Base-by-base conservation (phyloP, 2,888 invertebrate species). In the Strigamia transsilvanica region DNA sequence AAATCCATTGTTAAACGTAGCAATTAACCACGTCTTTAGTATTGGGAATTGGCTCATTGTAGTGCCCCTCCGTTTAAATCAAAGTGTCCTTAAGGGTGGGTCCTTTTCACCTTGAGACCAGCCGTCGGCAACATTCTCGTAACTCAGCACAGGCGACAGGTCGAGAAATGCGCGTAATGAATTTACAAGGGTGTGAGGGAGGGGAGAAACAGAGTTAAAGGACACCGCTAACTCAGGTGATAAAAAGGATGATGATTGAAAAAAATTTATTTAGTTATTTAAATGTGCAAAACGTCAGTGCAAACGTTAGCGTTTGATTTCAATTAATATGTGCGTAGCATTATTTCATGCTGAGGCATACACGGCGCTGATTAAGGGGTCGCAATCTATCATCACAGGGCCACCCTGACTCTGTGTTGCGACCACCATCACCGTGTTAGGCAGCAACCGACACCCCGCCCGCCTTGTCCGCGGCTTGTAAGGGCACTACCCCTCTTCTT, bases 1-100 rank as follows among this genome's bases (percentile, higher is more conserved):
- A 85, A 80, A 51, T 77, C 34, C 21, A 77, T 32, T 23, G 51
- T 51, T 51, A 51, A 51, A 51, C 51, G n/a, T n/a, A 51, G 51
- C 51, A 51, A 51, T 51, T 51, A 51, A 51, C 1, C 51, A 51
- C 51, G n/a, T 51, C 15, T 51, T 51, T 51, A 51, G 51, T 51
- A 51, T 51, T 51, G 6, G 51, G 15, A 51, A 51, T n/a, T n/a
- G 51, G 51, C 51, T n/a, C n/a, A n/a, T 51, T 27, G 27, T 27
- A 27, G 27, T 27, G 27, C 27, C 15, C 15, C n/a, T 15, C n/a
- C n/a, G 15, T 51, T 15, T 12, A 51, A 51, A 51, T 42, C 42
- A 42, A 42, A 42, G 42, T 42, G 42, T 42, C 42, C 42, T 42
- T 42, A 42, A 1, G 42, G 42, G 42, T 42, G 42, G 42, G 42